These are phyloP conservation scores for Eupithecia pulchellata DNA, from an alignment of 2,888 invertebrate species.

Conservation along the genomic window DNA sequence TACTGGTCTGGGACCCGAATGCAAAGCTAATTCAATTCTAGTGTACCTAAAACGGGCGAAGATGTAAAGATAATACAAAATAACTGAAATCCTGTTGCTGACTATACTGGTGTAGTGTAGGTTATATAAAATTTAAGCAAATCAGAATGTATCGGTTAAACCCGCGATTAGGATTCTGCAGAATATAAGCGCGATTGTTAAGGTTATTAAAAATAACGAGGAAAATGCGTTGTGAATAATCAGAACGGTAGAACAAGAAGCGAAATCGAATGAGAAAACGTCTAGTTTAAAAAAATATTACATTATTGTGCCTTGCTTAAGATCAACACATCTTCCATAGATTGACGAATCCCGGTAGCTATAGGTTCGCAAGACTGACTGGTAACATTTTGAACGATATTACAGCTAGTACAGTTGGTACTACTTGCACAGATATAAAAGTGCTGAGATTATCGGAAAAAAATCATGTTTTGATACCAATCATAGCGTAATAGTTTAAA, in stretches of 20 bases:
- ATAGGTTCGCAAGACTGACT: constrained; percentile 41
- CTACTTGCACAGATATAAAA: not conserved
- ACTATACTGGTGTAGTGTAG: not conserved
- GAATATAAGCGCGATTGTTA: not conserved
- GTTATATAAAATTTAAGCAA: not conserved
- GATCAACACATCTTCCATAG: constrained; percentile 24
- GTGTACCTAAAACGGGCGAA: not conserved
- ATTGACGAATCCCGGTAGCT: constrained; percentile 25
- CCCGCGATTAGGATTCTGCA: not conserved
- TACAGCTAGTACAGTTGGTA: constrained; percentile 6
- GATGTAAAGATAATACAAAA: not conserved
- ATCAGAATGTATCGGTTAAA: not conserved
- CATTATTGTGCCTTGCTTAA: constrained; percentile 43
- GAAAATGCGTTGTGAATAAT: not conserved
- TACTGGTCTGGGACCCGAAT: not conserved
- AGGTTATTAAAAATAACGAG: constrained; percentile 4
- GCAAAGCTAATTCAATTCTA: not conserved
- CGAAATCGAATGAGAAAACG: not conserved
- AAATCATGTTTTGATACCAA: constrained; percentile 16
- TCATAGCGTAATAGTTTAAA: constrained; percentile 23
- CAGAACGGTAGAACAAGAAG: not conserved
- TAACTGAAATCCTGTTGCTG: not conserved
- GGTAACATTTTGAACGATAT: constrained; percentile 34
- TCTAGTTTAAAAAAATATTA: constrained; percentile 15
- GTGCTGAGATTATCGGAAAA: not conserved